Evolutionary conservation across 2,797 vertebrate genomes (phyloP).

Genomic region (Phataginus tetradactyla): DNA sequence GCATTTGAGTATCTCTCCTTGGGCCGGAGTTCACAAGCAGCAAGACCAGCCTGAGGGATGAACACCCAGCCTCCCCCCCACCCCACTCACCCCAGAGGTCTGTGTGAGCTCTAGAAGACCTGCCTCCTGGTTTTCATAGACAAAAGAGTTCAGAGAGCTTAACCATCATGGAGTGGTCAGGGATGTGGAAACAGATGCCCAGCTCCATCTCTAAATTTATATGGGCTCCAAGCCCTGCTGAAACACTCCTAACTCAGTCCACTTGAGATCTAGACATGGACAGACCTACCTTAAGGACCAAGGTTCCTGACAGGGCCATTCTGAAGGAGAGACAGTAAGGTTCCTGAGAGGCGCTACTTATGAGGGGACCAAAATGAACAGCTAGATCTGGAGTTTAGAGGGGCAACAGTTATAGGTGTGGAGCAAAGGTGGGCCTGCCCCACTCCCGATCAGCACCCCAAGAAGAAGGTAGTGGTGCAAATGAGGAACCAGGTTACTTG

Average conservation of each 20-base stretch:
- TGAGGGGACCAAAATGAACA: background rate
- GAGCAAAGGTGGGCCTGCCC: background rate
- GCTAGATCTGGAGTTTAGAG: background rate
- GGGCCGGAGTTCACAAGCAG: background rate
- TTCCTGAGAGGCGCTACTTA: background rate
- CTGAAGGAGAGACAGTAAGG: background rate
- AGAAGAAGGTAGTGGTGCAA: background rate
- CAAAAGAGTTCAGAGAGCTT: background rate
- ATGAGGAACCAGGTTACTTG: background rate
- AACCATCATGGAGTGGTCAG: background rate
- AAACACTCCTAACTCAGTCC: slow-evolving; percentile 19
- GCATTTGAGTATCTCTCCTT: background rate
- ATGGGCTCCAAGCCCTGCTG: background rate
- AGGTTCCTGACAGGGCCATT: accelerated
- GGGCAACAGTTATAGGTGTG: background rate
- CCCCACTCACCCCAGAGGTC: background rate
- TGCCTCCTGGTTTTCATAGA: background rate
- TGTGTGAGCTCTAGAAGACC: background rate
- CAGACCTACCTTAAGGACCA: background rate
- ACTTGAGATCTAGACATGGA: background rate
- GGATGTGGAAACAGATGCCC: background rate
- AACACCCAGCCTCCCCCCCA: background rate
- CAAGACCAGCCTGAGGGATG: background rate
- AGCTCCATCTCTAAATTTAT: background rate
- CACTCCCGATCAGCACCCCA: background rate